Conservation (phyloP, 92 coral and sea anemone species). For the Actinostola sp. region DNA sequence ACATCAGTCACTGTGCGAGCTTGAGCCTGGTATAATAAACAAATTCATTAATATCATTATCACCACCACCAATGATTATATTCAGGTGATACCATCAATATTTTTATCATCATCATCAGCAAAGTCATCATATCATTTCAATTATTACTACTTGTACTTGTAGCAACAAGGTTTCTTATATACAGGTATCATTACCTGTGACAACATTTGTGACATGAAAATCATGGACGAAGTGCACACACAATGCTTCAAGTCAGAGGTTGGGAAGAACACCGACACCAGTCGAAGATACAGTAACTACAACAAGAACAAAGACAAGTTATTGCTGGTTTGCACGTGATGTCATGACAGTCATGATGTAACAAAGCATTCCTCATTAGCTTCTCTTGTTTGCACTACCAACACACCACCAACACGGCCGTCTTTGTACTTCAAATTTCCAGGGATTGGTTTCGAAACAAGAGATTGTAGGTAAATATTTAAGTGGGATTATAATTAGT, state of each 20-base stretch:
- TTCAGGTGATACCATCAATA: not conserved
- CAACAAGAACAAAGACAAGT: constrained; percentile 26
- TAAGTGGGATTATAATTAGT: too few species aligned
- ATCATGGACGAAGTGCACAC: constrained; percentile 92
- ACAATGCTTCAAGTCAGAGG: constrained; percentile 88
- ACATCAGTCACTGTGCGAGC: constrained; percentile 75
- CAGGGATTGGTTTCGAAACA: too few species aligned
- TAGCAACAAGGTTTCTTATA: too few species aligned
- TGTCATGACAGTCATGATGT: not conserved
- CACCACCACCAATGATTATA: not conserved
- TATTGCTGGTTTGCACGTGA: too few species aligned
- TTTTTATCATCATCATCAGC: not conserved
- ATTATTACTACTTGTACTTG: not conserved
- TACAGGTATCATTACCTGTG: constrained; percentile 91
- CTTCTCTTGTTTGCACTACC: too few species aligned
- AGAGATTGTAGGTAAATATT: too few species aligned
- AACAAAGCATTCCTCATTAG: not conserved
- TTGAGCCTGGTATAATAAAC: constrained; percentile 51
- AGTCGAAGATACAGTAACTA: constrained; percentile 78
- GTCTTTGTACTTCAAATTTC: too few species aligned
- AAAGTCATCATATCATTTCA: not conserved
- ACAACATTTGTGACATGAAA: constrained; percentile 76
- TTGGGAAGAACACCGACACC: constrained; percentile 83
- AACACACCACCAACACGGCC: too few species aligned
- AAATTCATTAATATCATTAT: not conserved